Conservation (phyloP, 2,888 invertebrate genomes). For the Aporophyla lueneburgensis region DNA sequence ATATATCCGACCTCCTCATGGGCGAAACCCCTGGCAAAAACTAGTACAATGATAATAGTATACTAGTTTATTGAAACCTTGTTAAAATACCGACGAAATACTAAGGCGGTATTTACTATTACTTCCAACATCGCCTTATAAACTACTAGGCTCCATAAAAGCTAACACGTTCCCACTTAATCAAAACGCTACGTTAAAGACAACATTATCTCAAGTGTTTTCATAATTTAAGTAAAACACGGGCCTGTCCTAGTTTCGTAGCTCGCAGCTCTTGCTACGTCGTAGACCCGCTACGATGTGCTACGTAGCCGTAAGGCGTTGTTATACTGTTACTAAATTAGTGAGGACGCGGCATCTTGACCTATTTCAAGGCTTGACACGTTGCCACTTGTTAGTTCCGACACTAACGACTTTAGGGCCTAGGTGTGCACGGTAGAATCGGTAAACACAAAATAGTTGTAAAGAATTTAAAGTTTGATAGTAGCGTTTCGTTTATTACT, state of each 20-base stretch:
- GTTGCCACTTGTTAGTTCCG: conserved; percentile 79
- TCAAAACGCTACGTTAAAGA: conserved; percentile 39
- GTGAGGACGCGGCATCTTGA: conserved; percentile 81
- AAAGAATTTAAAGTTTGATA: not conserved
- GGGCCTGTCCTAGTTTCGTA: conserved; percentile 70
- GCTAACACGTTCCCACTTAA: conserved; percentile 40
- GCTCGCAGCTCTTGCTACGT: conserved; percentile 71
- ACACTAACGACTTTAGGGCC: conserved; percentile 78
- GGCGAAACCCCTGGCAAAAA: too few species aligned
- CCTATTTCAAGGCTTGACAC: conserved; percentile 80
- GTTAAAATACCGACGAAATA: not conserved
- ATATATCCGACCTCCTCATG: too few species aligned
- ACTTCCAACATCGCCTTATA: not conserved
- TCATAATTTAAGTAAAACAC: conserved; percentile 62
- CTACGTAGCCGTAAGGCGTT: conserved; percentile 79
- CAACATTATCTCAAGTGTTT: conserved; percentile 55
- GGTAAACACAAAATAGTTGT: not conserved
- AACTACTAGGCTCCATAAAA: conserved; percentile 30
- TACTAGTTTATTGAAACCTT: not conserved
- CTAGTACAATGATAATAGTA: not conserved
- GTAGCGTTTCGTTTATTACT: not conserved
- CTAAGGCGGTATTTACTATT: not conserved
- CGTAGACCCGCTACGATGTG: conserved; percentile 66
- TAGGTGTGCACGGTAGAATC: conserved; percentile 35
- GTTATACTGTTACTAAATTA: conserved; percentile 81